phyloP scores from a whole-genome alignment of 2,888 invertebrate genomes.

The Catonia carolina region DNA sequence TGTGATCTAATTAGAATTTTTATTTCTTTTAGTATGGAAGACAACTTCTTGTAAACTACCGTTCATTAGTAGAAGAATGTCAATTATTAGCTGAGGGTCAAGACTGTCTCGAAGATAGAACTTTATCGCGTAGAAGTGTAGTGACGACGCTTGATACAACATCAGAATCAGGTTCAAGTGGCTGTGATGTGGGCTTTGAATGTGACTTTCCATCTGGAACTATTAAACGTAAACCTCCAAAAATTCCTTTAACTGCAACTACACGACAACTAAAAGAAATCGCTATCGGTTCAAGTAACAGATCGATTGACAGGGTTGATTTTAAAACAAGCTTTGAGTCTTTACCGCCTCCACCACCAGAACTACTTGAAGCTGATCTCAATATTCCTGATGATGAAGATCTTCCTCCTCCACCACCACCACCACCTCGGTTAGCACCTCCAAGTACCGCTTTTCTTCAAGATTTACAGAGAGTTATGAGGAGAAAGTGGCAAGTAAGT shows the following conservation, averaged over 20 bases:
- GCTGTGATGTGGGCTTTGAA: constrained; percentile 43
- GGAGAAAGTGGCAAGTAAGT: constrained; percentile 58
- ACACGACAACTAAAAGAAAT: constrained; percentile 82
- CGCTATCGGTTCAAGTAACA: constrained; percentile 16
- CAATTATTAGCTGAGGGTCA: constrained; percentile 14
- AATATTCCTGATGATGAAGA: constrained; percentile 46
- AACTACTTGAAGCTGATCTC: constrained; percentile 62
- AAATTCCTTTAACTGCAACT: constrained; percentile 83
- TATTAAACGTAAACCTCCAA: constrained; percentile 88
- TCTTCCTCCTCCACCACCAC: constrained; percentile 58
- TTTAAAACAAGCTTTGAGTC: constrained; percentile 34
- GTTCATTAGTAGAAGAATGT: constrained; percentile 68
- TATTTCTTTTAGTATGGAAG: constrained; percentile 55
- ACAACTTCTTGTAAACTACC: constrained; percentile 80
- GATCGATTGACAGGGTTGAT: constrained; percentile 23
- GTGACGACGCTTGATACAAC: constrained; percentile 16
- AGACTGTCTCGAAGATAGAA: background rate
- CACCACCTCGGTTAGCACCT: constrained; percentile 36
- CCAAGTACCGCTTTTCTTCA: constrained; percentile 53
- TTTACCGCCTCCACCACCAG: constrained; percentile 55
- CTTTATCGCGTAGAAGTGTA: constrained; percentile 9
- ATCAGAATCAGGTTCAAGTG: constrained; percentile 29
- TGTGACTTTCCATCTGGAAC: constrained; percentile 55
- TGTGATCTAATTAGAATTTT: too few species aligned
- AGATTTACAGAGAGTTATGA: constrained; percentile 85